Evolutionary conservation across 2,797 vertebrate genomes (phyloP).

Genomic region (Tadarida brasiliensis): DNA sequence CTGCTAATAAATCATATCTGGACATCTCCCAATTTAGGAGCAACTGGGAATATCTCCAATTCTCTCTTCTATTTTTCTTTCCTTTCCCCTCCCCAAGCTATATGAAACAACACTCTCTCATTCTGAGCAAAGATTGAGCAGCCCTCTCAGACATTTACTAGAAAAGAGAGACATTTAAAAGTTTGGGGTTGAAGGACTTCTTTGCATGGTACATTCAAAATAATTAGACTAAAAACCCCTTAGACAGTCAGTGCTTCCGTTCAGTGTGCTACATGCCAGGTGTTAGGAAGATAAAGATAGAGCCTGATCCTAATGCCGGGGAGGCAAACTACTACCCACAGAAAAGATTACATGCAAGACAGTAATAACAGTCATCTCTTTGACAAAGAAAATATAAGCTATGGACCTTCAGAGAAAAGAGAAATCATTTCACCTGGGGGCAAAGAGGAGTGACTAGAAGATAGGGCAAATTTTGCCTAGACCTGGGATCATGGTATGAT

Average conservation of each 20-base stretch:
- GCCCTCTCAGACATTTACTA: background rate
- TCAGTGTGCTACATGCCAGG: background rate
- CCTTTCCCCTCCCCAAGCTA: background rate
- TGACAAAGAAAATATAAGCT: background rate
- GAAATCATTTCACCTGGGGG: background rate
- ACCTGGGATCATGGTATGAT: background rate
- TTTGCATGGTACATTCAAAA: background rate
- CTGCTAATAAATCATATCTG: slow-evolving; percentile 37
- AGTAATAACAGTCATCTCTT: background rate
- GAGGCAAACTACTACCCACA: background rate
- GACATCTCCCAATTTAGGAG: background rate
- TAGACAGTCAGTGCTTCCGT: background rate
- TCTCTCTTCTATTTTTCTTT: background rate
- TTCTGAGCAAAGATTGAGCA: background rate
- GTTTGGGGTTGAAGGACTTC: background rate
- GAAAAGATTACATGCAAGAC: background rate
- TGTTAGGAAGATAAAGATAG: background rate
- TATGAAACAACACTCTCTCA: background rate
- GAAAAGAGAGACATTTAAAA: background rate
- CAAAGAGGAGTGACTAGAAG: background rate
- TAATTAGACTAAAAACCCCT: background rate
- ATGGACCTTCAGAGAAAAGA: background rate
- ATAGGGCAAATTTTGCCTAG: background rate
- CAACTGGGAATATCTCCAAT: background rate
- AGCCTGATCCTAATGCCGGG: background rate